Conservation (phyloP, 2,797 vertebrate genomes). For the Siniperca undulata region DNA sequence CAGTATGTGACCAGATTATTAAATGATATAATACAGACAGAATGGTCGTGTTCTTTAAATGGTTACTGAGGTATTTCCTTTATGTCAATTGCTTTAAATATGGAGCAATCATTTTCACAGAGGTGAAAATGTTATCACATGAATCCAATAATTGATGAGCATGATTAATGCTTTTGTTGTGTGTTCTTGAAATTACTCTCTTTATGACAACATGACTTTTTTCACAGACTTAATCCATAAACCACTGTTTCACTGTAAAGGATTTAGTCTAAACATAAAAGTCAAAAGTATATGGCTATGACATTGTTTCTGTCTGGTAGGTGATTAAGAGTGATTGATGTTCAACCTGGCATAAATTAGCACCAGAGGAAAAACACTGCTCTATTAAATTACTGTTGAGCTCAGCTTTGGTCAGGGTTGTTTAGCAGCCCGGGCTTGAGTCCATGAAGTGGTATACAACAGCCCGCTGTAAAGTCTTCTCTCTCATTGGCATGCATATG, state of each 20-base stretch:
- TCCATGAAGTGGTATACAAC: constrained; percentile 19
- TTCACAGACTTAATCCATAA: constrained; percentile 5
- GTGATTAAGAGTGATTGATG: constrained; percentile 44
- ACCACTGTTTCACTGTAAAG: not conserved
- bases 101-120: not conserved
- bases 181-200: not conserved
- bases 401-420: constrained; percentile 15
- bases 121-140: not conserved
- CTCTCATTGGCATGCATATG: not conserved
- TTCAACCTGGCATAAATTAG: constrained; percentile 21
- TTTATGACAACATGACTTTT: not conserved
- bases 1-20: not conserved
- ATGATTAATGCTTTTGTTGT: not conserved
- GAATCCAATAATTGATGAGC: not conserved
- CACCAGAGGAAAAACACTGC: constrained; percentile 19
- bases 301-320: not conserved
- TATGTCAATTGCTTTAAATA: not conserved
- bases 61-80: not conserved
- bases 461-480: constrained; percentile 2
- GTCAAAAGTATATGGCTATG: not conserved
- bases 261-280: constrained; percentile 6
- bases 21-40: not conserved
- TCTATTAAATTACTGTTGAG: constrained; percentile 44
- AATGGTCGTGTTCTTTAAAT: not conserved
- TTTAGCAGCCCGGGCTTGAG: constrained; percentile 22